Base-by-base conservation (phyloP, 2,888 invertebrate genomes). In the Watsonalla binaria region DNA sequence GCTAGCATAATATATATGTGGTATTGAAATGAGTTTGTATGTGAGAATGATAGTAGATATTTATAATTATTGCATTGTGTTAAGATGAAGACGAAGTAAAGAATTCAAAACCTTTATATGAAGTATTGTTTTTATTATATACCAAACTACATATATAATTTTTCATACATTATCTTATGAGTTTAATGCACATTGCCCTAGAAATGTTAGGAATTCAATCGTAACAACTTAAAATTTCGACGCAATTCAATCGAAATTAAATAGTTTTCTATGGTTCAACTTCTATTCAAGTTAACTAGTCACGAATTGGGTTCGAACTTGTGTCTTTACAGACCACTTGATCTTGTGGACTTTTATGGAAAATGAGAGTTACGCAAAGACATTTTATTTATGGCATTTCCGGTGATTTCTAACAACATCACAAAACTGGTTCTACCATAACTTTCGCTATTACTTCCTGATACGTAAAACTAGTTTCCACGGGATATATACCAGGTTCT, bases 161-260 rank as follows among this genome's bases (percentile, higher is more conserved):
- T n/a, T n/a, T n/a, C n/a, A n/a, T n/a, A n/a, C n/a, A n/a, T n/a
- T n/a, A n/a, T n/a, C n/a, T n/a, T n/a, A n/a, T n/a, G n/a, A n/a
- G n/a, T n/a, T n/a, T n/a, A n/a, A n/a, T n/a, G n/a, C n/a, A n/a
- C n/a, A 24, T 24, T 4, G 24, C 24, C 24, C 24, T 24, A 24
- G 24, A 24, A 24, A 24, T 24, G 24, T 24, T 24, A 24, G 24
- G 37, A 37, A 37, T 37, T 37, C 7, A 6, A 8, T 47, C 34
- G 47, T 48, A 48, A 48, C 47, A 13, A 35, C 5, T 48, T 55
- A 35, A 46, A 54, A 51, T 51, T 50, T 46, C 54, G 55, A 60
- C 57, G 63, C 73, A 72, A 78, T 72, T 61, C 56, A 59, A 62
- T 63, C 57, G 57, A 51, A 66, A 67, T 65, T 66, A 69, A 59